Evolutionary conservation across 2,113 vertebrate genomes (phyloP).

Genomic region (Bagarius yarrelli): DNA sequence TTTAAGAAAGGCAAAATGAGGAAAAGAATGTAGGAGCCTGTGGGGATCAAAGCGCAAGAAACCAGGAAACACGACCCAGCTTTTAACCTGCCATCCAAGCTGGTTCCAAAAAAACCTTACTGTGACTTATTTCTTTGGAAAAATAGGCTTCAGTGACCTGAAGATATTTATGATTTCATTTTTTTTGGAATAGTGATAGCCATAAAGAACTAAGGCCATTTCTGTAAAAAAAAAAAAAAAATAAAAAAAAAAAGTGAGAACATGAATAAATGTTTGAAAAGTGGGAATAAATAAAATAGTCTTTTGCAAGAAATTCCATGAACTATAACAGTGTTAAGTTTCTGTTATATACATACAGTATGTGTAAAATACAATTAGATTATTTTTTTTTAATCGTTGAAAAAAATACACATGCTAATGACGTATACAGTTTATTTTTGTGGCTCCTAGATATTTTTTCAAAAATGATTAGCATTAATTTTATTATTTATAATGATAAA

Average conservation of each 20-base stretch:
- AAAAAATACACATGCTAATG: constrained; percentile 15
- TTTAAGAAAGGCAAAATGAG: constrained; percentile 87
- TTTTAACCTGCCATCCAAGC: background rate
- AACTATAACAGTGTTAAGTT: background rate
- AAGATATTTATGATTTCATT: background rate
- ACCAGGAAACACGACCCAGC: background rate
- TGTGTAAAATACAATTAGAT: too few relatives aligned
- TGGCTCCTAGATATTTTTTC: too few relatives aligned
- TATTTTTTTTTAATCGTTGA: constrained; percentile 7
- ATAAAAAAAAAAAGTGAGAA: background rate
- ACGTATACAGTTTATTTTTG: too few relatives aligned
- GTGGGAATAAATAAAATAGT: background rate
- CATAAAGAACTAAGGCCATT: background rate
- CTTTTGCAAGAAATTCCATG: background rate
- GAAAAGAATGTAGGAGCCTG: constrained; percentile 75
- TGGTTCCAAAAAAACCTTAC: background rate
- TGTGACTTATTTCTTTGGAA: background rate
- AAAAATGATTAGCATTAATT: too few relatives aligned
- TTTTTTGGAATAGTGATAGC: background rate
- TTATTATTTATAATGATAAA: too few relatives aligned
- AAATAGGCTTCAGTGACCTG: background rate
- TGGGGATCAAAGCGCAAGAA: too few relatives aligned
- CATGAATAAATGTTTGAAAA: background rate
- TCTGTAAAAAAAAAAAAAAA: background rate
- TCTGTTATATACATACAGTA: constrained; percentile 17